Percentiles rank a stretch among this genome's conserved stretches.
Conservation (phyloP, 2,888 invertebrate species). For the Sicus ferrugineus region DNA sequence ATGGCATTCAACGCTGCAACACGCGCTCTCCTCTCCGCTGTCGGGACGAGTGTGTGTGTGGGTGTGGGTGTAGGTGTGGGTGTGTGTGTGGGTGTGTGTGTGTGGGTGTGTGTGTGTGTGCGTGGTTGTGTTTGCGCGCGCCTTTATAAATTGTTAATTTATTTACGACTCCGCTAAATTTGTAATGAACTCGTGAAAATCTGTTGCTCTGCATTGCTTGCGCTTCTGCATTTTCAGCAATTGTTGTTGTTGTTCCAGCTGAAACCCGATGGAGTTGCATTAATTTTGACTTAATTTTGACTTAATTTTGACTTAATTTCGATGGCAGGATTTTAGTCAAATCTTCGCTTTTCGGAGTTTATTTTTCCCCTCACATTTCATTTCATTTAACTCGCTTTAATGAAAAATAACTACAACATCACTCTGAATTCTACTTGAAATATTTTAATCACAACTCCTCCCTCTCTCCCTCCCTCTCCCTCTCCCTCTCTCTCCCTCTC, state of each 20-base stretch:
- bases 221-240: too few species aligned
- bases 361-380: not conserved
- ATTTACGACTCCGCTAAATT: too few species aligned
- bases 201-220: too few species aligned
- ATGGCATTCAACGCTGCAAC: not conserved
- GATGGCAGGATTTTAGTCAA: too few species aligned
- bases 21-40: not conserved
- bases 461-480: not conserved
- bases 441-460: not conserved
- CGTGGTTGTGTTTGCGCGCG: not conserved
- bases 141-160: too few species aligned
- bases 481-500: not conserved
- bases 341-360: too few species aligned
- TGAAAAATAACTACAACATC: not conserved
- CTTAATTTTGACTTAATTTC: too few species aligned
- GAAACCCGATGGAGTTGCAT: too few species aligned
- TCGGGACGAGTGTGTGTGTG: not conserved
- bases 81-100: constrained; percentile 16
- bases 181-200: too few species aligned
- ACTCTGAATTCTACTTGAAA: too few species aligned
- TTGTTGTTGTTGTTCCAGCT: too few species aligned
- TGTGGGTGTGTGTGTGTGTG: constrained; percentile 6
- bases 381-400: not conserved
- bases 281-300: not conserved
- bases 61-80: constrained; percentile 10